These are phyloP conservation scores for Stenoptilia bipunctidactyla DNA, from an alignment of 2,888 invertebrate species.

Conservation along the genomic window DNA sequence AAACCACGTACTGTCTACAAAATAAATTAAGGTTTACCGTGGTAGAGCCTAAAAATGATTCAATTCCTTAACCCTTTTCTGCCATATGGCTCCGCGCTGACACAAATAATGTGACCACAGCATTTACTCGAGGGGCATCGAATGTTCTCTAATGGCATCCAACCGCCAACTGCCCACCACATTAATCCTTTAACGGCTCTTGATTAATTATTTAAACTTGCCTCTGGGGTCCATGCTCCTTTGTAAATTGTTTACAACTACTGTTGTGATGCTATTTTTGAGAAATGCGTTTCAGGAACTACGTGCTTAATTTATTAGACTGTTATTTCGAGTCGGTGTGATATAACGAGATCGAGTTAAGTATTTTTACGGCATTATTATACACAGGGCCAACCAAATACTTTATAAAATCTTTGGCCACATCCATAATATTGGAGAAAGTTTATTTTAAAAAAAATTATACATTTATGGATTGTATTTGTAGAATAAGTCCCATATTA, in stretches of 20 bases:
- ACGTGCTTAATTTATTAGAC: background rate
- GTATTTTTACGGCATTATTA: no score
- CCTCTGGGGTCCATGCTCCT: slow-evolving; percentile 41
- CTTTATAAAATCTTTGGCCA: no score
- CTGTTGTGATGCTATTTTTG: slow-evolving; percentile 13
- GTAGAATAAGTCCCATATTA: no score
- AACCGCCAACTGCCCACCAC: slow-evolving; percentile 66
- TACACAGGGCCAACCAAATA: no score
- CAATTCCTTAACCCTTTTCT: slow-evolving; percentile 21
- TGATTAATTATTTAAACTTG: slow-evolving; percentile 69
- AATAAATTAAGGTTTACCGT: background rate
- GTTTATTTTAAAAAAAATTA: no score
- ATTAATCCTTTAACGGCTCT: slow-evolving; percentile 66
- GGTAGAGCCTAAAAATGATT: slow-evolving; percentile 3
- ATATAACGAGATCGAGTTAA: no score
- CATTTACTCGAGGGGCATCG: slow-evolving; percentile 57
- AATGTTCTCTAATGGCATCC: slow-evolving; percentile 63
- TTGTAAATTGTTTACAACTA: slow-evolving; percentile 50
- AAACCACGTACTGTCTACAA: no score
- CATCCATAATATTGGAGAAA: no score
- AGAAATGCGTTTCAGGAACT: no score
- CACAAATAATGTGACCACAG: slow-evolving; percentile 55
- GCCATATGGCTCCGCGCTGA: slow-evolving; percentile 27
- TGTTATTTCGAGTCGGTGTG: no score
- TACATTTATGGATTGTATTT: no score